Evolutionary conservation across 1,140 invertebrate species (phyloP), one percentile per base, ranked within the genome.

Genomic region (Drosophila grimshawi): DNA sequence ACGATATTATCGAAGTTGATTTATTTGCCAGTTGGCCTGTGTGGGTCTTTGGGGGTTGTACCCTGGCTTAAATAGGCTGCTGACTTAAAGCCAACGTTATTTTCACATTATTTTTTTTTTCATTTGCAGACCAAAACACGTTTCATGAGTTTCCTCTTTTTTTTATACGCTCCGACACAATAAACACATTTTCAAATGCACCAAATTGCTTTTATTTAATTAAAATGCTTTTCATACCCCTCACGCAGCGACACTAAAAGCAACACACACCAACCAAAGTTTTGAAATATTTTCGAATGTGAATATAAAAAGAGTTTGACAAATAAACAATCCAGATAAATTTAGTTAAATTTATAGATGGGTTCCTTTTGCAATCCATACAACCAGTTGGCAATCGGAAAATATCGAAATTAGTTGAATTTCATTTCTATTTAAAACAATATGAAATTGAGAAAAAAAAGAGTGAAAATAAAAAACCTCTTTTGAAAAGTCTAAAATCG

Each of bases 1-100:
- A 86, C 71, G 82, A 88, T 86, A 88, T 88, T 86, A 88, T 86
- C 82, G 79, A 88, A 76, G 65, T 82, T 86, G 82, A 89, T 86
- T 86, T 86, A 88, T 86, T 89, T 80, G 79, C 53, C 55, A 68
- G 65, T 69, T 70, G 65, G 62, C 35, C 52, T 41, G 33, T 39
- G 35, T 43, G 10, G 33, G 37, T 4, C 4, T 41, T 62, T 27
- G 67, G n/a, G 10, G 30, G 6, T n/a, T 27, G 33, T 11, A 39
- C 5, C n/a, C 65, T 46, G 71, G 49, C 55, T 67, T 73, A 49
- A 70, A 55, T 56, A 76, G 60, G 60, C 49, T 67, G 55, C 27
- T 33, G 52, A 60, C 63, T 64, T 76, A 82, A 86, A 86, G 68
- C 65, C 79, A 76, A 63, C 72, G 78, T 68, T 77, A 75, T 64